Percentiles rank a stretch among this genome's conserved stretches.
Conservation (phyloP, 2,888 invertebrate genomes). For the Empis livida region DNA sequence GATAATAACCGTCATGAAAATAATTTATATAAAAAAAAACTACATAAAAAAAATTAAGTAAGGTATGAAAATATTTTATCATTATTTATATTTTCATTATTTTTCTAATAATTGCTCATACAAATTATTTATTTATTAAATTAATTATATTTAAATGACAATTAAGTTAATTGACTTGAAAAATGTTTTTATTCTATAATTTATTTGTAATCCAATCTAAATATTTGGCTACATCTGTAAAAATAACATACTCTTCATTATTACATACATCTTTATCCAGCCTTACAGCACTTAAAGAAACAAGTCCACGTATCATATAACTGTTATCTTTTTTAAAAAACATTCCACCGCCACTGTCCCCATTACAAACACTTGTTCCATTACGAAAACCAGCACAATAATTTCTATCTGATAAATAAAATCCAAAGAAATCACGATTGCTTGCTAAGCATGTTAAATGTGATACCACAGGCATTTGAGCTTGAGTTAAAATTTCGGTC, state of each 20-base stretch:
- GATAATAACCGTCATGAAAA: no score
- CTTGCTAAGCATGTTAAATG: constrained; percentile 22
- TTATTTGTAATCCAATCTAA: constrained; percentile 22
- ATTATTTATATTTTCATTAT: no score
- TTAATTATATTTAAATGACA: no score
- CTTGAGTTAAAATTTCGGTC: constrained; percentile 21
- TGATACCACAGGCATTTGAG: constrained; percentile 24
- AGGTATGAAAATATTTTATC: no score
- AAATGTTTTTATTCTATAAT: neutral
- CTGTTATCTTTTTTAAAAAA: constrained; percentile 18
- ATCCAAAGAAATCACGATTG: constrained; percentile 11
- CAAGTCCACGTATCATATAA: constrained; percentile 12
- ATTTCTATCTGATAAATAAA: constrained; percentile 7
- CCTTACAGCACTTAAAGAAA: constrained; percentile 8
- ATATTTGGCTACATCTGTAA: constrained; percentile 35
- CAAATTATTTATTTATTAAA: no score
- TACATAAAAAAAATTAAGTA: no score
- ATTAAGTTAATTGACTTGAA: no score
- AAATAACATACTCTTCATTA: constrained; percentile 35
- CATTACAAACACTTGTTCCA: constrained; percentile 38
- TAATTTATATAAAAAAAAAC: no score
- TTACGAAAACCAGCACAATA: constrained; percentile 14
- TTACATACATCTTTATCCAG: constrained; percentile 33
- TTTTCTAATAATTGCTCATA: no score
- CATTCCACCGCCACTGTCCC: constrained; percentile 41